A percentile compares a stretch with the other conserved stretches of the same genome.
Conservation (phyloP, 1,140 invertebrate genomes). For the Drosophila biarmipes region DNA sequence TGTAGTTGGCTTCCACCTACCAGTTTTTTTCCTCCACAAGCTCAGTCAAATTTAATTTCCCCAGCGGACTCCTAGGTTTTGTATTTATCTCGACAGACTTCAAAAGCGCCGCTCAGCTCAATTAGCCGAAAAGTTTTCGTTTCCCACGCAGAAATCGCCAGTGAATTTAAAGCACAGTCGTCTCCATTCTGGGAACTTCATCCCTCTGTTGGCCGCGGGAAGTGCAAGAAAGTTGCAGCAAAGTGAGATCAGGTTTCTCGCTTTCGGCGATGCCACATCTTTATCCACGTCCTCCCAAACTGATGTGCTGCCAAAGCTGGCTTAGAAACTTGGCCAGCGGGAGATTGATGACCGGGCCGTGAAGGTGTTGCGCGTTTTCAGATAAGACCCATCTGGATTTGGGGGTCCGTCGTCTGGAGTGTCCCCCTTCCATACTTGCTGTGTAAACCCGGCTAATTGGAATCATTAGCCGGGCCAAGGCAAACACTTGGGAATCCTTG, state of each 20-base stretch:
- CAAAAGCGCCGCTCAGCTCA: slow-evolving; percentile 45
- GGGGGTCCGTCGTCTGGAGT: neutral
- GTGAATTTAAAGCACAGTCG: slow-evolving; percentile 13
- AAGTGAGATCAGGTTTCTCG: slow-evolving; percentile 22
- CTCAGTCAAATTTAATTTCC: slow-evolving; percentile 26
- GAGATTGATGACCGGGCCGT: slow-evolving; percentile 25
- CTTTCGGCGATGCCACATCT: slow-evolving; percentile 6
- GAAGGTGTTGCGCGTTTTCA: slow-evolving; percentile 24
- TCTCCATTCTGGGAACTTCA: neutral
- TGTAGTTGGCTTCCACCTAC: slow-evolving; percentile 31
- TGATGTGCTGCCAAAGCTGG: slow-evolving; percentile 36
- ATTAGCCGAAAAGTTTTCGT: slow-evolving; percentile 49
- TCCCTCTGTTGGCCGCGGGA: slow-evolving; percentile 3
- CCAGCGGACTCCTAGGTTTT: neutral
- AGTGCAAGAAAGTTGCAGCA: slow-evolving; percentile 55
- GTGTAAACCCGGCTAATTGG: slow-evolving; percentile 60
- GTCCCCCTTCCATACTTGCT: neutral
- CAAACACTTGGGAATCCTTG: slow-evolving; percentile 31
- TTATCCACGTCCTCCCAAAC: slow-evolving; percentile 12
- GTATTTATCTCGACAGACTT: slow-evolving; percentile 22
- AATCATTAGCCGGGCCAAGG: slow-evolving; percentile 59
- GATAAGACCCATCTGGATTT: slow-evolving; percentile 12
- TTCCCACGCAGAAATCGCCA: slow-evolving; percentile 6
- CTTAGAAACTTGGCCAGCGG: slow-evolving; percentile 27
- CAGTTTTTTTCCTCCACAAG: neutral